Conservation (phyloP, 2,888 invertebrate genomes). For the Chesias legatella region DNA sequence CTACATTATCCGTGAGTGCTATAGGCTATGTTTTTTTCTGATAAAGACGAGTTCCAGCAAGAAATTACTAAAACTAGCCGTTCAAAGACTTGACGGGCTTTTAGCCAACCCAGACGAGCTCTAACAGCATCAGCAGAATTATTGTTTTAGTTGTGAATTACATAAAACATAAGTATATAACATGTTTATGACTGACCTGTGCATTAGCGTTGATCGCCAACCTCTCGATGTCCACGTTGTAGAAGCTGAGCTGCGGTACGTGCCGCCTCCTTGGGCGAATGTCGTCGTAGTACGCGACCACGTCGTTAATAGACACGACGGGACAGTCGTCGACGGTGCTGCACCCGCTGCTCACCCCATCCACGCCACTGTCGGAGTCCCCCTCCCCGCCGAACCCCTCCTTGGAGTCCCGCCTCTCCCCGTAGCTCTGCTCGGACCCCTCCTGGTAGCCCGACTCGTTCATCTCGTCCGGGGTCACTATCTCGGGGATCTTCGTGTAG, state of each 20-base stretch:
- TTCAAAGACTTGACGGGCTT: too few species aligned
- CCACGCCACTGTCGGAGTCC: constrained; percentile 79
- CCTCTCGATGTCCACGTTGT: constrained; percentile 69
- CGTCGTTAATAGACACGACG: constrained; percentile 75
- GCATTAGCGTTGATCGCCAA: constrained; percentile 61
- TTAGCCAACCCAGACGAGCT: too few species aligned
- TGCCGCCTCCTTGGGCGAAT: constrained; percentile 64
- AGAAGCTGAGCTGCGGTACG: constrained; percentile 71
- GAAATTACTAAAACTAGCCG: too few species aligned
- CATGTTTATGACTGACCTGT: constrained; percentile 62
- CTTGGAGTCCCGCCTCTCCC: constrained; percentile 69
- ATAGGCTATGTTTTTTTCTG: too few species aligned
- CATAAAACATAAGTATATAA: too few species aligned
- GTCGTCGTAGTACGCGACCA: constrained; percentile 74
- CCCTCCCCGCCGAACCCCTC: constrained; percentile 70
- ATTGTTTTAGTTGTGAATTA: too few species aligned
- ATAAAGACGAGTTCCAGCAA: too few species aligned
- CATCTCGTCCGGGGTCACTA: constrained; percentile 71
- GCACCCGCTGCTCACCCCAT: constrained; percentile 80
- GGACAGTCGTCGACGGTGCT: constrained; percentile 80
- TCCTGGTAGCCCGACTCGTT: constrained; percentile 73
- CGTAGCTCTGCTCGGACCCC: constrained; percentile 69
- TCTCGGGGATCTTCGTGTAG: constrained; percentile 70
- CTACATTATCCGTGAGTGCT: too few species aligned
- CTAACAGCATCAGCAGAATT: too few species aligned